phyloP scores from a whole-genome alignment of 2,888 invertebrate genomes.

The Diogma glabrata region DNA sequence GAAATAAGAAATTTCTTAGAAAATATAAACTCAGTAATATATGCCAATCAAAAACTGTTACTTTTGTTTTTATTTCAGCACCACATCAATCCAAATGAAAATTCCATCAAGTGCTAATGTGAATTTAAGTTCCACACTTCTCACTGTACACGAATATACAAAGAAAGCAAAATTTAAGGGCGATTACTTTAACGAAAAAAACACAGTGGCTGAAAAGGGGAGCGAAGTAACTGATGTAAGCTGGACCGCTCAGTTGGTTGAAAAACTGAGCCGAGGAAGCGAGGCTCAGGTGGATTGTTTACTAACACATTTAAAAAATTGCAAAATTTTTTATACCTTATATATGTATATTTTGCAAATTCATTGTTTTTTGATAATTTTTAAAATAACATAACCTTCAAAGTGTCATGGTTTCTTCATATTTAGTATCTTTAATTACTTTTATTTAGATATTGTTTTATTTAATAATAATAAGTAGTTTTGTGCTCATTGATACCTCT shows the following conservation, averaged over 20 bases:
- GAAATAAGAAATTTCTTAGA: too few relatives aligned
- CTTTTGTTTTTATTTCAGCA: constrained; percentile 8
- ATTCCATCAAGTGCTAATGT: constrained; percentile 7
- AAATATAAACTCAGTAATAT: too few relatives aligned
- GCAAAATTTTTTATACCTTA: background rate
- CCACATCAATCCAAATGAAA: constrained; percentile 7
- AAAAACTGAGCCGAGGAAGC: constrained; percentile 10
- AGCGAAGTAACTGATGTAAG: constrained; percentile 31
- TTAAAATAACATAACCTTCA: constrained; percentile 8
- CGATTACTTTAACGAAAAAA: constrained; percentile 4
- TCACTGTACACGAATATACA: constrained; percentile 3
- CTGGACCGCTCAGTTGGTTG: constrained; percentile 10
- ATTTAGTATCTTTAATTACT: too few relatives aligned
- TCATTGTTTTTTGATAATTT: too few relatives aligned
- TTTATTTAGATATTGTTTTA: too few relatives aligned
- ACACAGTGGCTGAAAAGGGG: constrained; percentile 30
- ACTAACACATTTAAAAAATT: constrained; percentile 1
- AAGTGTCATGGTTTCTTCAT: constrained; percentile 7
- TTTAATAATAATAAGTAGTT: too few relatives aligned
- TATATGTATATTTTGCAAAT: constrained; percentile 4
- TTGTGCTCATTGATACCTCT: too few relatives aligned
- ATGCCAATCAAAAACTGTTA: too few relatives aligned
- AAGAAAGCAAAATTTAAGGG: constrained; percentile 8
- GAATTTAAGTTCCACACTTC: background rate
- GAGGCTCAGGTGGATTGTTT: constrained; percentile 11